phyloP scores from a whole-genome alignment of 2,797 vertebrate species.

The Ambastaia sidthimunki region DNA sequence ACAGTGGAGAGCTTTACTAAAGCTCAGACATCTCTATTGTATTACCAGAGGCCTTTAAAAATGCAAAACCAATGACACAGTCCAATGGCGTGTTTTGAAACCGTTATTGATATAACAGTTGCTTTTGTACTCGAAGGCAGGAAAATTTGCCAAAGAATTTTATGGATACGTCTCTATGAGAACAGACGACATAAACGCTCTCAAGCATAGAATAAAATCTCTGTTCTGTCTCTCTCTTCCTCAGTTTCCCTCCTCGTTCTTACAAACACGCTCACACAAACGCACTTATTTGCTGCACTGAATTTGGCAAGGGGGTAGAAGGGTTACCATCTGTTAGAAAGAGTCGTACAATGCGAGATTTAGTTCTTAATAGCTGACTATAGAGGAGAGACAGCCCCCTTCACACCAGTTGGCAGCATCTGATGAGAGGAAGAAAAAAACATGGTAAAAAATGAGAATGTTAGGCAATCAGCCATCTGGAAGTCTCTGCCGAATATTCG shows the following conservation, averaged over 20 bases:
- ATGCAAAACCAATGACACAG: slow-evolving; percentile 22
- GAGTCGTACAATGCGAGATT: slow-evolving; percentile 53
- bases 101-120: slow-evolving; percentile 29
- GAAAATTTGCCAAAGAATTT: not conserved
- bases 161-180: slow-evolving; percentile 7
- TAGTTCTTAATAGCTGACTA: slow-evolving; percentile 59
- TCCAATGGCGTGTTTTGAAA: slow-evolving; percentile 13
- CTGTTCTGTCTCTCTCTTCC: slow-evolving; percentile 6
- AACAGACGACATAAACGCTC: slow-evolving; percentile 27
- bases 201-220: slow-evolving; percentile 34
- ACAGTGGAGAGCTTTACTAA: not conserved
- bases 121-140: not conserved
- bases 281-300: slow-evolving; percentile 54
- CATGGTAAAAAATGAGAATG: slow-evolving; percentile 60
- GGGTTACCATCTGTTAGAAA: slow-evolving; percentile 65
- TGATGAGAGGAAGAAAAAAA: slow-evolving; percentile 53
- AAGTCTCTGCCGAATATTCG: slow-evolving; percentile 61
- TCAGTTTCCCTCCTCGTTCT: slow-evolving; percentile 22
- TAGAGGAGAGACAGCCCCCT: slow-evolving; percentile 54
- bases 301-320: slow-evolving; percentile 49
- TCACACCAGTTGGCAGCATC: slow-evolving; percentile 63
- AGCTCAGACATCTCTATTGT: not conserved
- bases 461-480: slow-evolving; percentile 69
- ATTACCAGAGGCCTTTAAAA: not conserved
- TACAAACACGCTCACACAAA: slow-evolving; percentile 19